Evolutionary conservation across 2,797 vertebrate species (phyloP), one percentile per base, ranked within the genome.

Genomic region (Oceanodroma leucorhoa): DNA sequence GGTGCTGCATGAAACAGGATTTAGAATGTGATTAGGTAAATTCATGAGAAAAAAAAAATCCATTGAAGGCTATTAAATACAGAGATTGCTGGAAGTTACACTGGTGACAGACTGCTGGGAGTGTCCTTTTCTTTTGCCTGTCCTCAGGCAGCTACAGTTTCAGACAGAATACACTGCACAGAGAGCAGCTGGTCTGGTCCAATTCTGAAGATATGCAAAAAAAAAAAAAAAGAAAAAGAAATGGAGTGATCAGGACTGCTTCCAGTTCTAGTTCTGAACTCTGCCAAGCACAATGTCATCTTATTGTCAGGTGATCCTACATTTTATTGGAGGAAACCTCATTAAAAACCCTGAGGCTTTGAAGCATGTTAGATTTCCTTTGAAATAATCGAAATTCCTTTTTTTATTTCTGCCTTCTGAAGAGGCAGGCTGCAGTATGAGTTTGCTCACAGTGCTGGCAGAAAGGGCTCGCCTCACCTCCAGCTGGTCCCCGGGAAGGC

Each of bases 1-100:
- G 77, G 66, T 90, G 84, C 62, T 93, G 77, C 80, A 30, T 90
- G 88, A 93, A 95, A 95, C 43, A 62, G 77, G 92, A 95, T 95
- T 95, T 93, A 82, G 80, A 72, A 93, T 83, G 80, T 62, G 80
- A 92, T 96, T 92, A 89, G 70, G 70, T 95, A 90, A 84, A 95
- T 82, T 90, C 23, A 70, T 24, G 66, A 90, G 46, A 45, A 26
- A 58, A 40, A 69, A 70, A 40, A 32, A 78, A 51, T 61, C 61
- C 61, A 45, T 22, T 51, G 40, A 55, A 76, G 43, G 48, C 70
- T 77, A 10, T 77, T 89, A 54, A 84, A 50, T 73, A 65, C 36
- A 48, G 40, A 86, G 69, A 79, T 48, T 88, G 83, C 54, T 95
- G 70, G 54, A 93, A 87, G 76, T 91, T 79, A n/a, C 41, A 6